Evolutionary conservation across 2,797 vertebrate species (phyloP).

Genomic region (Mus minutoides): DNA sequence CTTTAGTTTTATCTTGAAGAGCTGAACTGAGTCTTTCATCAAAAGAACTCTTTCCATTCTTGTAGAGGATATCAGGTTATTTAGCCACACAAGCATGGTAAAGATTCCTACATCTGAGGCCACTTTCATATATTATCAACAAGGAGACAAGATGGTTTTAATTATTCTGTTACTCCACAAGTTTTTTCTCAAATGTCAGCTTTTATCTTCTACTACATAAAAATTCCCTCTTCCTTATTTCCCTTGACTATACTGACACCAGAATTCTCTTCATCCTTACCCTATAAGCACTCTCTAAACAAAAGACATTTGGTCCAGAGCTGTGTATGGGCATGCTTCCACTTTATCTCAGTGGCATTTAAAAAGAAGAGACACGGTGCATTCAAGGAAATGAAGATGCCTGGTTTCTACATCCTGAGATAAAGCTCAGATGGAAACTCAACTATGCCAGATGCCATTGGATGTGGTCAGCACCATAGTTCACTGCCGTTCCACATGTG

Average conservation of each 20-base stretch:
- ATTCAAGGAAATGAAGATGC: neutral
- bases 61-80: neutral
- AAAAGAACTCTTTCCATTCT: slow-evolving; percentile 33
- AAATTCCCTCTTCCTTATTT: neutral
- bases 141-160: neutral
- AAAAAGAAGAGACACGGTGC: neutral
- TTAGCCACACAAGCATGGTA: neutral
- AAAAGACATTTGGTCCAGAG: neutral
- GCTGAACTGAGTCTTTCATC: neutral
- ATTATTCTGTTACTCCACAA: neutral
- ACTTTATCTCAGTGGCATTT: neutral
- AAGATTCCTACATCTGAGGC: neutral
- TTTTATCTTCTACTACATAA: neutral
- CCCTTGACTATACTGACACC: neutral
- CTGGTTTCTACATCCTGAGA: neutral
- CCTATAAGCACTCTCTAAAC: neutral
- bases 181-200: neutral
- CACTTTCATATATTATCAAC: neutral
- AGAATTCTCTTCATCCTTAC: neutral
- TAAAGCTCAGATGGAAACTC: neutral
- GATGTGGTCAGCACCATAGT: fast-evolving
- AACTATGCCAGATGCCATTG: neutral
- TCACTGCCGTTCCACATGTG: fast-evolving
- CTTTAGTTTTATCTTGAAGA: slow-evolving; percentile 22
- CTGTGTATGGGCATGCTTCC: neutral